Conservation (phyloP, 2,113 vertebrate genomes). For the Seriola aureovittata region DNA sequence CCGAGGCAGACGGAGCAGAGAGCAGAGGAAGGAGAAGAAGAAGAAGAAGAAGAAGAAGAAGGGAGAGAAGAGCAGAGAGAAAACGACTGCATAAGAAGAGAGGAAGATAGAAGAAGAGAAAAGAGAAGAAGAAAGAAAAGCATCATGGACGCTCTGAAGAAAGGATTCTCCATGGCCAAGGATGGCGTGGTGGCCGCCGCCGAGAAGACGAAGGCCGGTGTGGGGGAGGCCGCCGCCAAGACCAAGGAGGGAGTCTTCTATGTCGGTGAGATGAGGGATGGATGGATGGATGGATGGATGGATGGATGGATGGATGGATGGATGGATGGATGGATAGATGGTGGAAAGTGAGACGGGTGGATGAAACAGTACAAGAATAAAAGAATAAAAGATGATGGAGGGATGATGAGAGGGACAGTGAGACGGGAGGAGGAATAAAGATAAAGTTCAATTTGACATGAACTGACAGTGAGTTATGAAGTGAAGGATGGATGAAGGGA, state of each 20-base stretch:
- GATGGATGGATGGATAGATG: conserved; percentile 14
- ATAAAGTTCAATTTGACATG: background rate
- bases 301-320: conserved; percentile 28
- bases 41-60: background rate
- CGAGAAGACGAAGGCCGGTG: conserved; percentile 97
- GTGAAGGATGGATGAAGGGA: background rate
- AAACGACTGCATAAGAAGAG: background rate
- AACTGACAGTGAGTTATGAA: background rate
- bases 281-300: conserved; percentile 15
- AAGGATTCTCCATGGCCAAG: conserved; percentile 95
- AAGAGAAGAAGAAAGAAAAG: background rate
- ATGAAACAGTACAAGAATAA: background rate
- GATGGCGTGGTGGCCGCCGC: conserved; percentile 95
- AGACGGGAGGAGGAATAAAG: background rate
- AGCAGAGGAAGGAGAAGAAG: too few relatives aligned
- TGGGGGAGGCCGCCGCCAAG: conserved; percentile 94
- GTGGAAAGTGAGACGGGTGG: background rate
- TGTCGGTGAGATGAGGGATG: conserved; percentile 73
- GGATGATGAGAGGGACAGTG: background rate
- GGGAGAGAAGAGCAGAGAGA: background rate
- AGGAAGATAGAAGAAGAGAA: background rate
- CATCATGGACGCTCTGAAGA: conserved; percentile 95
- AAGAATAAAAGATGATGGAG: background rate
- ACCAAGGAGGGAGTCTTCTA: conserved; percentile 98
- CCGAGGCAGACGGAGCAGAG: conserved; percentile 31